Base-by-base conservation (phyloP, 2,113 vertebrate species). In the Oncorhynchus gorbuscha region DNA sequence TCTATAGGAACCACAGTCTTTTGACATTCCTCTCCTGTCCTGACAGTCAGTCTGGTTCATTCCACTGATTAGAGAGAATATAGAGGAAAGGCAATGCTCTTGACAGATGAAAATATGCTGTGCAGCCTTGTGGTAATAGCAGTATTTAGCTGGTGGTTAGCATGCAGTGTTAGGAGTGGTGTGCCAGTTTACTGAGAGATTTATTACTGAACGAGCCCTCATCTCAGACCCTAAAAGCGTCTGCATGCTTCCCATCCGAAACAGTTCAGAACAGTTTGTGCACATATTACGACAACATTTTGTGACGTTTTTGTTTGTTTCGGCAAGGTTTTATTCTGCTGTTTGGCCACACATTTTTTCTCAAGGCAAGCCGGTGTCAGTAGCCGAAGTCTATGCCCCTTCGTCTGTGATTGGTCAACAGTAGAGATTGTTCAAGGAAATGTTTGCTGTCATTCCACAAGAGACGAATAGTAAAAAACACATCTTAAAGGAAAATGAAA, bases 1-100 rank as follows among this genome's bases (percentile, higher is more conserved):
- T 71, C 76, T 79, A 79, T 16, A 78, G 81, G 83, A 76, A 88
- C 74, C 80, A 76, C 79, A 87, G 74, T 64, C 66, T 72, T 76
- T 84, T 81, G 72, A 76, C 26, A 58, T n/a, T 68, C 77, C 71
- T 48, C 6, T 77, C 82, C 72, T 35, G 12, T 77, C 82, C 72
- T 84, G 79, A 84, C 87, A 80, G 80, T 71, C 24, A 12, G 1
- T 65, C 67, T 69, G 81, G 88, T 87, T 64, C 59, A 39, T 39
- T 51, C 12, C 0, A 4, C 74, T 77, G 81, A 85, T 84, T 83
- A 85, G 67, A 28, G 4, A 68, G 76, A 83, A 83, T 71, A 74
- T 61, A 70, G n/a, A 61, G 35, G 30, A 11, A 69, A 26, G 20
- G 59, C 18, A 71, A 51, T 4, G 26, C 11, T n/a, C 9, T 66